Percentiles rank a stretch among this genome's conserved stretches.
Evolutionary conservation across 1,140 invertebrate species (phyloP).

Genomic region (Conus ventricosus): DNA sequence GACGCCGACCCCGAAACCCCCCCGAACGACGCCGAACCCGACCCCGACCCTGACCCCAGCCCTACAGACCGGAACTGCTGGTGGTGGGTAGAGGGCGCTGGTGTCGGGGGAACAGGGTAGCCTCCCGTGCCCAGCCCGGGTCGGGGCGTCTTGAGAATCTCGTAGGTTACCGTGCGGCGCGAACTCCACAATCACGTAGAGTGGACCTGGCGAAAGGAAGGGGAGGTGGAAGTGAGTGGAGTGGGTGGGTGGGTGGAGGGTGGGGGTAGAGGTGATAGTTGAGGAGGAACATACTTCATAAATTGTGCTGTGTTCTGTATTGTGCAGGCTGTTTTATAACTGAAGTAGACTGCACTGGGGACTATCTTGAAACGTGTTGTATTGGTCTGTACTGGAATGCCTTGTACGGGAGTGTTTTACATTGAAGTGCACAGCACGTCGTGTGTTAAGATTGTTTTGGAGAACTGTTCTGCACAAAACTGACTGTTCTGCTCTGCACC

Average conservation of each 20-base stretch:
- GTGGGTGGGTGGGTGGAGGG: too few species aligned
- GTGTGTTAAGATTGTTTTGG: too few species aligned
- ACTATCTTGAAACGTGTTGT: too few species aligned
- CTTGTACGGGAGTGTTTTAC: too few species aligned
- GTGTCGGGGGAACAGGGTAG: background rate
- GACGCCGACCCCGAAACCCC: background rate
- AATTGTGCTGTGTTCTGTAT: too few species aligned
- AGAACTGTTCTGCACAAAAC: too few species aligned
- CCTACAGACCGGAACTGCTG: background rate
- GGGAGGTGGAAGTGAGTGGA: background rate
- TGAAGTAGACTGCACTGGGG: too few species aligned
- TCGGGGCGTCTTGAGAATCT: slow-evolving; percentile 82
- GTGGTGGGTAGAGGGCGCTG: slow-evolving; percentile 35
- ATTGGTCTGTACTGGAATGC: too few species aligned
- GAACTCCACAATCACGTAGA: slow-evolving; percentile 97
- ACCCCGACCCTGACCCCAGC: background rate
- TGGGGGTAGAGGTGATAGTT: background rate
- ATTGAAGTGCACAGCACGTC: too few species aligned
- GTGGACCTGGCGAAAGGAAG: slow-evolving; percentile 79
- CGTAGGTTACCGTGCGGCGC: slow-evolving; percentile 95
- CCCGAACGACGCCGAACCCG: background rate
- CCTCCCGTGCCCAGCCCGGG: slow-evolving; percentile 53
- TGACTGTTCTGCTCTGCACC: too few species aligned
- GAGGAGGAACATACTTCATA: background rate
- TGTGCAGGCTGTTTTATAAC: too few species aligned